phyloP scores from a whole-genome alignment of 1,140 invertebrate genomes.

The Gonioctena quinquepunctata region DNA sequence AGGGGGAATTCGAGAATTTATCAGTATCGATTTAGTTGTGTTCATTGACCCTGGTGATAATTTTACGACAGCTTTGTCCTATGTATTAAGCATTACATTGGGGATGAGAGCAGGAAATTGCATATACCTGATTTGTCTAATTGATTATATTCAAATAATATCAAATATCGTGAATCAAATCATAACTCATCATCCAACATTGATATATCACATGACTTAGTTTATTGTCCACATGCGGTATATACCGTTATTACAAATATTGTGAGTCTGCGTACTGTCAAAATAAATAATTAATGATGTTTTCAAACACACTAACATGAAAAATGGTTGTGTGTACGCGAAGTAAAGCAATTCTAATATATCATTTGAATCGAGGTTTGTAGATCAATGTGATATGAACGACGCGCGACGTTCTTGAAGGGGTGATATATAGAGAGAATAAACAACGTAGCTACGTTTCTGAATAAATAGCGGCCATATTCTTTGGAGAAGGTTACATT shows the following conservation, averaged over 20 bases:
- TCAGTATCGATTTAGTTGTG: too few relatives aligned
- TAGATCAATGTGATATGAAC: neutral
- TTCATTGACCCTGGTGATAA: too few relatives aligned
- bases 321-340: neutral
- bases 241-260: neutral
- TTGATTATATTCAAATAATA: neutral
- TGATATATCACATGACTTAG: too few relatives aligned
- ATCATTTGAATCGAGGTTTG: neutral
- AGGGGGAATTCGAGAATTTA: too few relatives aligned
- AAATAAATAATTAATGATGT: neutral
- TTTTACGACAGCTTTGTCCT: too few relatives aligned
- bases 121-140: neutral
- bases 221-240: neutral
- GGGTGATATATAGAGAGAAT: neutral
- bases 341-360: neutral
- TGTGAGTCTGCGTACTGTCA: neutral
- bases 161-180: neutral
- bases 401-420: too few relatives aligned
- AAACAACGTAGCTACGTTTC: neutral
- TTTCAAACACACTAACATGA: neutral
- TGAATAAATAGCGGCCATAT: neutral
- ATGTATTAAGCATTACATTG: neutral
- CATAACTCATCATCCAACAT: neutral
- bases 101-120: neutral
- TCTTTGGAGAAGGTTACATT: neutral